Evolutionary conservation across 1,140 invertebrate genomes (phyloP).

Genomic region (Yoshiicerus persimilis): DNA sequence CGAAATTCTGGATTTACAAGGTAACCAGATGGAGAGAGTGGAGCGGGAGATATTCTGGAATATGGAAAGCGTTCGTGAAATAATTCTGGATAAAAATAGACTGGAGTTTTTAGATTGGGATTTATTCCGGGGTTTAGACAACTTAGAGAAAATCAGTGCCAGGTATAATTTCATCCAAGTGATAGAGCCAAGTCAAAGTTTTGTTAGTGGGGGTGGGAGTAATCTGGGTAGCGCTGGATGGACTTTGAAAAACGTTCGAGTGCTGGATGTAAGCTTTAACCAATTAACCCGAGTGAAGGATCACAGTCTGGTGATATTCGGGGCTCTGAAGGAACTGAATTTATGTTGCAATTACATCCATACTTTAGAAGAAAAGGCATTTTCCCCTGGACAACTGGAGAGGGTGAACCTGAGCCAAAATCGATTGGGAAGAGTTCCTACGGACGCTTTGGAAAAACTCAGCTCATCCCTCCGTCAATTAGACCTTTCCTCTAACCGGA

Average conservation of each 20-base stretch:
- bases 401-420: slow-evolving; percentile 75
- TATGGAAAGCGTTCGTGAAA: slow-evolving; percentile 67
- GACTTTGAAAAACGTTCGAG: slow-evolving; percentile 61
- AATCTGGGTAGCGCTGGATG: slow-evolving; percentile 14
- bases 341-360: slow-evolving; percentile 46
- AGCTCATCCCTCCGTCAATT: slow-evolving; percentile 68
- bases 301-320: slow-evolving; percentile 30
- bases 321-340: slow-evolving; percentile 36
- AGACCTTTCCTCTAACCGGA: slow-evolving; percentile 73
- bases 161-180: slow-evolving; percentile 49
- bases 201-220: slow-evolving; percentile 59
- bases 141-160: slow-evolving; percentile 54
- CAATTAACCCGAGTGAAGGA: slow-evolving; percentile 68
- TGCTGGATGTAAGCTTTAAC: slow-evolving; percentile 76
- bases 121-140: slow-evolving; percentile 63
- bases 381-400: not conserved
- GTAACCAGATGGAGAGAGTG: slow-evolving; percentile 74
- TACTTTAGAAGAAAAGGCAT: slow-evolving; percentile 43
- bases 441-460: slow-evolving; percentile 70
- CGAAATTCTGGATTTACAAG: slow-evolving; percentile 68
- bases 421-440: slow-evolving; percentile 75
- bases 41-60: slow-evolving; percentile 70
- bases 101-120: slow-evolving; percentile 41
- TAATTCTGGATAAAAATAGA: slow-evolving; percentile 73
- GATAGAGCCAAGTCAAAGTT: slow-evolving; percentile 42